A percentile compares a stretch with the other conserved stretches of the same genome.
Evolutionary conservation across 2,888 invertebrate genomes (phyloP).

Genomic region (Ophion slaviceki): DNA sequence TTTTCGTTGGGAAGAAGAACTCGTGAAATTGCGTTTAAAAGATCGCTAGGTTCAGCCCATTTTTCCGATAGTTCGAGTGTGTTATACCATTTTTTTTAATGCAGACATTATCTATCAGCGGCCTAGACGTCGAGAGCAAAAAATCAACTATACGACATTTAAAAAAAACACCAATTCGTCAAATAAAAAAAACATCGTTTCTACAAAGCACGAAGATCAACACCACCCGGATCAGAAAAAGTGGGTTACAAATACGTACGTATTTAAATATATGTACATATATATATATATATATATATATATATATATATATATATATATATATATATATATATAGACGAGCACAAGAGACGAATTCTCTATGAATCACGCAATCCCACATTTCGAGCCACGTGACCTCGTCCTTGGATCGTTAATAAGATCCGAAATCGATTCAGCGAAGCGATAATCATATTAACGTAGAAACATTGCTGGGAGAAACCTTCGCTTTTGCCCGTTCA

Average conservation of each 20-base stretch:
- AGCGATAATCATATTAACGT: slow-evolving; percentile 43
- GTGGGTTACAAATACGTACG: not conserved
- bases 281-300: too few species aligned
- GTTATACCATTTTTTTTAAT: not conserved
- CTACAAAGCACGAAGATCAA: slow-evolving; percentile 1
- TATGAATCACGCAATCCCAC: slow-evolving; percentile 22
- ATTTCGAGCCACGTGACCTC: slow-evolving; percentile 25
- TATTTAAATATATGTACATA: not conserved
- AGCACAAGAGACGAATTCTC: slow-evolving; percentile 37
- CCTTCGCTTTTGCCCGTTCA: slow-evolving; percentile 38
- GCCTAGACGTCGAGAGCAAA: not conserved
- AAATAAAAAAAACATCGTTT: slow-evolving; percentile 10
- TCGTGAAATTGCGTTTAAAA: too few species aligned
- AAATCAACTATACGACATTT: not conserved
- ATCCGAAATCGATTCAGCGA: slow-evolving; percentile 47
- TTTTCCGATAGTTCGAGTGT: not conserved
- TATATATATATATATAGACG: not conserved
- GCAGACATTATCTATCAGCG: not conserved
- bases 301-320: not conserved
- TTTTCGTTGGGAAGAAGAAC: too few species aligned
- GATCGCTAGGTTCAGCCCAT: too few species aligned
- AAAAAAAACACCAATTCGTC: not conserved
- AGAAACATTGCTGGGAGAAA: slow-evolving; percentile 28
- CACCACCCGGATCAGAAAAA: not conserved
- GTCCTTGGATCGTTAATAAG: slow-evolving; percentile 53